Conservation (phyloP, 1,140 invertebrate species). For the Drosophila virilis region DNA sequence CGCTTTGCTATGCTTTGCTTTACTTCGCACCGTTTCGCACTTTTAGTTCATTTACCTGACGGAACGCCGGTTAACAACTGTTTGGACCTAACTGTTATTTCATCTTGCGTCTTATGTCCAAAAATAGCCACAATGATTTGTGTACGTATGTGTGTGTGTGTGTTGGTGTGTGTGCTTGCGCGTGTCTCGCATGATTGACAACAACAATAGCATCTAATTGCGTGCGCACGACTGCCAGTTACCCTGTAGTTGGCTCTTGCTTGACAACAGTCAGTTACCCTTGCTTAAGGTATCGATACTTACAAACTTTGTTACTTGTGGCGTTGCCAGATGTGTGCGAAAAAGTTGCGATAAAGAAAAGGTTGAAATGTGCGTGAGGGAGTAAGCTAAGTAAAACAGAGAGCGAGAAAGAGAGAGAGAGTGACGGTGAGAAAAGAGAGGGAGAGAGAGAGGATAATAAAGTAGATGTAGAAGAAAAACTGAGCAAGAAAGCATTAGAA, state of each 20-base stretch:
- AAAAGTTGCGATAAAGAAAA: background rate
- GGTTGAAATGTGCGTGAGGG: background rate
- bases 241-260: background rate
- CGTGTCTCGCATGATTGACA: constrained; percentile 66
- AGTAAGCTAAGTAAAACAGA: background rate
- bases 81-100: constrained; percentile 60
- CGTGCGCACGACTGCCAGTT: background rate
- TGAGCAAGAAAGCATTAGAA: no score
- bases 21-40: constrained; percentile 60
- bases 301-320: no score
- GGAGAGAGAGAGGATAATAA: background rate
- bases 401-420: no score
- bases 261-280: no score
- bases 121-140: constrained; percentile 74
- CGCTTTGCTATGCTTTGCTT: constrained; percentile 2
- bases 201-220: constrained; percentile 27
- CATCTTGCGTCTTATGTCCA: constrained; percentile 31
- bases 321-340: no score
- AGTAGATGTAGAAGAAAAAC: no score
- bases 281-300: no score
- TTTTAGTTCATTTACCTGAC: constrained; percentile 80
- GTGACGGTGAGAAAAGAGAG: no score
- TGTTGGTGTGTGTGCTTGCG: constrained; percentile 42
- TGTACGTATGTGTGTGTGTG: constrained; percentile 45
- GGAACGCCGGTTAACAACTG: constrained; percentile 32